phyloP scores from a whole-genome alignment of 1,140 invertebrate genomes.

The Hypothenemus hampei region DNA sequence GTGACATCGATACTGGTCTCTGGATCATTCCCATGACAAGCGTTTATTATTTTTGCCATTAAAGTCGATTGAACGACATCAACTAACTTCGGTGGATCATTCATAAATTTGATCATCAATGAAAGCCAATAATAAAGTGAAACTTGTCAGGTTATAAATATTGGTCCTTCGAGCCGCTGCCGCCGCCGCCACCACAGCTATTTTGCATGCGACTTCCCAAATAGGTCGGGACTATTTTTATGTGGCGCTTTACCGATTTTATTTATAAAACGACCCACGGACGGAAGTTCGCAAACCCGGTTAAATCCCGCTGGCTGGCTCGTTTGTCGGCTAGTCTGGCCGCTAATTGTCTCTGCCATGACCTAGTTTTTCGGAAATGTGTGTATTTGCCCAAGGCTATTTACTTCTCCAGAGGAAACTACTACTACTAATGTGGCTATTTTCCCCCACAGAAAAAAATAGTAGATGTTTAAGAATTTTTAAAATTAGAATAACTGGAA shows the following conservation, averaged over 20 bases:
- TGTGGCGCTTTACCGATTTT: not conserved
- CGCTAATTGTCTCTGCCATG: constrained; percentile 14
- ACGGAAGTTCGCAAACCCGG: constrained; percentile 8
- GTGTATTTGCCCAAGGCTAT: not conserved
- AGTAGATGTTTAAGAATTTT: too few relatives aligned
- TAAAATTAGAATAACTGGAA: not conserved
- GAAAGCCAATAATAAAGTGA: too few relatives aligned
- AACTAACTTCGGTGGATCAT: not conserved
- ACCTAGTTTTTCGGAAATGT: constrained; percentile 8
- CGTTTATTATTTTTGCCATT: constrained; percentile 4
- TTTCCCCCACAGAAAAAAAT: too few relatives aligned
- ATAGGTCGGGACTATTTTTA: constrained; percentile 2
- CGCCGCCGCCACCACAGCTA: not conserved
- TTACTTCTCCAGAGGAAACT: too few relatives aligned
- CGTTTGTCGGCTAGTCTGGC: constrained; percentile 2
- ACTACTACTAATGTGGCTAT: too few relatives aligned
- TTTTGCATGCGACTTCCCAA: not conserved
- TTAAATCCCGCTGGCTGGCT: constrained; percentile 3
- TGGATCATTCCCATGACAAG: not conserved
- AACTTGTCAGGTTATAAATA: too few relatives aligned
- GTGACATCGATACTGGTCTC: not conserved
- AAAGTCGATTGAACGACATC: constrained; percentile 1
- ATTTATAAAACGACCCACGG: constrained; percentile 12
- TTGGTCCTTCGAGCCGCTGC: too few relatives aligned
- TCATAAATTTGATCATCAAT: constrained; percentile 7